A percentile compares a stretch with the other conserved stretches of the same genome.
phyloP scores from a whole-genome alignment of 2,113 vertebrate species.

The Zapus hudsonius region DNA sequence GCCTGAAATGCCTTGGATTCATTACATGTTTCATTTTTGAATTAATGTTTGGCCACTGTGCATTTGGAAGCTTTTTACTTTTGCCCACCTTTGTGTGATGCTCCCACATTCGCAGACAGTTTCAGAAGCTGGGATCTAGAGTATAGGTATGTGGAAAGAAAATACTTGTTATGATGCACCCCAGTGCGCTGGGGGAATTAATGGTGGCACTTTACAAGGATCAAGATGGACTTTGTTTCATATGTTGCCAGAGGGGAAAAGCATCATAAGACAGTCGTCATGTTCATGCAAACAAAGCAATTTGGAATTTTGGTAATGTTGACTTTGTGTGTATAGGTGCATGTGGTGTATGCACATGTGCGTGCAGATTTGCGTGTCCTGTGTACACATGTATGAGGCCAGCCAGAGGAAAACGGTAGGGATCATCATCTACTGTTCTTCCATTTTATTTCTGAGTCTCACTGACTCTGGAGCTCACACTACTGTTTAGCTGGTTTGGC shows the following conservation, averaged over 20 bases:
- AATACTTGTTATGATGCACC: not conserved
- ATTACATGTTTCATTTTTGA: not conserved
- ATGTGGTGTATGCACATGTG: no score
- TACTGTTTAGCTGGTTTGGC: no score
- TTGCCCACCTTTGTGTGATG: not conserved
- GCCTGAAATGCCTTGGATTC: not conserved
- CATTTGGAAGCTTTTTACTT: not conserved
- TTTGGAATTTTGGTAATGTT: not conserved
- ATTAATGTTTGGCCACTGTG: not conserved
- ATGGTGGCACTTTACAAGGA: not conserved
- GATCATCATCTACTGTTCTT: no score
- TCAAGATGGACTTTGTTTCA: not conserved
- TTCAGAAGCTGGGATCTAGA: not conserved
- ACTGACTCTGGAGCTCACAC: no score
- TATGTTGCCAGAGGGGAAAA: not conserved
- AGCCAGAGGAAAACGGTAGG: no score
- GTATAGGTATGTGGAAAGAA: not conserved
- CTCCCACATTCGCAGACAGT: not conserved
- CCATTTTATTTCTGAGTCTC: no score
- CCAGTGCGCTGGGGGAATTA: not conserved
- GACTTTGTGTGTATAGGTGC: no score
- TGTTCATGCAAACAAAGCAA: not conserved
- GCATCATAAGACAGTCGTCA: not conserved
- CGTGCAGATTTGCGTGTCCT: no score
- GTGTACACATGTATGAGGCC: no score